phyloP scores from a whole-genome alignment of 2,113 vertebrate genomes.

The Thunnus maccoyii region DNA sequence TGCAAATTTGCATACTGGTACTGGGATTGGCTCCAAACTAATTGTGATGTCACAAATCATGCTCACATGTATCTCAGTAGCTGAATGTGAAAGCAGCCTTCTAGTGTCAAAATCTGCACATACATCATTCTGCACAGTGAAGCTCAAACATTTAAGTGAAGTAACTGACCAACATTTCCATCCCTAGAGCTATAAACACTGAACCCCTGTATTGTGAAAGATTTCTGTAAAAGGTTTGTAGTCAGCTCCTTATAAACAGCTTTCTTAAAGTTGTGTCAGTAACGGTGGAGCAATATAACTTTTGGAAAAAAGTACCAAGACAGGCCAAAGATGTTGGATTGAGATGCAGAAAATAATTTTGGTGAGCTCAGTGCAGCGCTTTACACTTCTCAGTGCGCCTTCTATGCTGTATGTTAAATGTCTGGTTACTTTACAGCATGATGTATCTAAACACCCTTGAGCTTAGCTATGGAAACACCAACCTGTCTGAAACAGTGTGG shows the following conservation, averaged over 20 bases:
- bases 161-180: too few relatives aligned
- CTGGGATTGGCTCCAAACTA: too few relatives aligned
- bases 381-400: conserved; percentile 1
- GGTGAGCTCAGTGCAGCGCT: neutral
- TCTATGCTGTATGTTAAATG: conserved; percentile 42
- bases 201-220: neutral
- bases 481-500: conserved; percentile 54
- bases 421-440: conserved; percentile 58
- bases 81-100: too few relatives aligned
- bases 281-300: neutral
- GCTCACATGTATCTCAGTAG: too few relatives aligned
- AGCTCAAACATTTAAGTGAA: too few relatives aligned
- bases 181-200: too few relatives aligned
- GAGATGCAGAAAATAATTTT: conserved; percentile 20
- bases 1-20: too few relatives aligned
- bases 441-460: conserved; percentile 55
- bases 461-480: conserved; percentile 56
- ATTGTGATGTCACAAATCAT: too few relatives aligned
- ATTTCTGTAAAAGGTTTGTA: neutral
- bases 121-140: too few relatives aligned
- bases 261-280: neutral
- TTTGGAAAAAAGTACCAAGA: neutral
- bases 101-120: too few relatives aligned
- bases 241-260: neutral
- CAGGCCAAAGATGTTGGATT: neutral